Evolutionary conservation across 2,888 invertebrate genomes (phyloP).

Genomic region (Sesamia inferens): DNA sequence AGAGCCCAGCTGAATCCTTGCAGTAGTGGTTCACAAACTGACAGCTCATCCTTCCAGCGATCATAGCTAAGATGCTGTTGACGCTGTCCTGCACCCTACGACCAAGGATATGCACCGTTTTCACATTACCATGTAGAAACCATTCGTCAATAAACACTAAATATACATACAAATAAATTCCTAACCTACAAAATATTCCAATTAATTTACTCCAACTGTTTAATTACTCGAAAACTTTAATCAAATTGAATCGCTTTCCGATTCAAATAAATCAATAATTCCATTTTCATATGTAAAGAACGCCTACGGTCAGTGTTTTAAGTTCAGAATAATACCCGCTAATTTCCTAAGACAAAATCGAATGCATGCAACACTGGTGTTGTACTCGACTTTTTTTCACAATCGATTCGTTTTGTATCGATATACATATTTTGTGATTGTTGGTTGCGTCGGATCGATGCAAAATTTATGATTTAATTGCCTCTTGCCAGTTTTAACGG

Average conservation of each 20-base stretch:
- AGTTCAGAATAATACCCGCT: conserved; percentile 67
- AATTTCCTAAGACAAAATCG: conserved; percentile 81
- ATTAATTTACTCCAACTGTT: conserved; percentile 63
- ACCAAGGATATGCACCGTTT: too few species aligned
- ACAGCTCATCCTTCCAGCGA: too few species aligned
- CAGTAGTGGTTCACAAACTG: too few species aligned
- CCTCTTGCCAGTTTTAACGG: conserved; percentile 74
- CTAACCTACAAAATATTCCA: conserved; percentile 61
- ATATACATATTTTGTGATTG: conserved; percentile 89
- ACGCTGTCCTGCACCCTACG: too few species aligned
- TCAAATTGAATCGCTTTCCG: conserved; percentile 71
- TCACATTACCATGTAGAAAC: neutral
- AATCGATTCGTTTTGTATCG: conserved; percentile 85
- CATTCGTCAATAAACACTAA: conserved; percentile 5
- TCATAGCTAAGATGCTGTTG: too few species aligned
- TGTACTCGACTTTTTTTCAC: conserved; percentile 72
- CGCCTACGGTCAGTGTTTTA: conserved; percentile 65
- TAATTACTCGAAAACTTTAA: conserved; percentile 73
- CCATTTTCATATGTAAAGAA: conserved; percentile 69
- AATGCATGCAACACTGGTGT: conserved; percentile 80
- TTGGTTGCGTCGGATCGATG: conserved; percentile 86
- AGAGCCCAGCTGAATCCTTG: too few species aligned
- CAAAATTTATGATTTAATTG: conserved; percentile 90
- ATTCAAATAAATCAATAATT: conserved; percentile 75
- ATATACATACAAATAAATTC: conserved; percentile 35